phyloP scores from a whole-genome alignment of 2,888 invertebrate species.

The Lasioglossum vierecki region DNA sequence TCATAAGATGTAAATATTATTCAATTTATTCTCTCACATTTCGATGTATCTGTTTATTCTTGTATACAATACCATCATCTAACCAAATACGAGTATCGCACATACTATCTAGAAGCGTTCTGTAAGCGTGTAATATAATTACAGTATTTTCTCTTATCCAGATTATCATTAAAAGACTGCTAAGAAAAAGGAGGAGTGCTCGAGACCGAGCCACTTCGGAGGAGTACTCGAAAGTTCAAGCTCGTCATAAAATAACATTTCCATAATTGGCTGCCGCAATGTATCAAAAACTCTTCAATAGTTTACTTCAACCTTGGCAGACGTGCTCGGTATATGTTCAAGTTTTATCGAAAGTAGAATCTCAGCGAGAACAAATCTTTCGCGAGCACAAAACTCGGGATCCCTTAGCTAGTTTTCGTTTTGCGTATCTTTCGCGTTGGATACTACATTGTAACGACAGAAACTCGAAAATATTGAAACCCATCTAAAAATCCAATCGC shows the following conservation, averaged over 20 bases:
- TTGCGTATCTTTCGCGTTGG: background rate
- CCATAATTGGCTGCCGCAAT: background rate
- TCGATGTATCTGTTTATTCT: background rate
- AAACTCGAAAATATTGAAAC: background rate
- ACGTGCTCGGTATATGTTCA: background rate
- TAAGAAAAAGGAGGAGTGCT: background rate
- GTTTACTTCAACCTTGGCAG: background rate
- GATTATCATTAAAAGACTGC: background rate
- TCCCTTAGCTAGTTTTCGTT: background rate
- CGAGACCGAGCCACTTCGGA: background rate
- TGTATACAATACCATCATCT: background rate
- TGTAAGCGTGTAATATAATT: background rate
- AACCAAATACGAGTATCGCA: background rate
- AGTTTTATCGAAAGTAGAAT: background rate
- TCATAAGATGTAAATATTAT: too few species aligned
- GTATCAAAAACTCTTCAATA: background rate
- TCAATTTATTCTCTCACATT: too few species aligned
- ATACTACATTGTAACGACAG: slow-evolving; percentile 7
- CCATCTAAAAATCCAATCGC: slow-evolving; percentile 12
- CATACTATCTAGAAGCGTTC: background rate
- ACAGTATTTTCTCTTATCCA: background rate
- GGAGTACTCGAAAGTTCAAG: background rate
- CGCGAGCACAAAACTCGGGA: background rate
- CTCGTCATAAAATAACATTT: background rate
- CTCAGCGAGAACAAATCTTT: background rate